phyloP scores from a whole-genome alignment of 2,888 invertebrate species.

The Odontocerum albicorne region DNA sequence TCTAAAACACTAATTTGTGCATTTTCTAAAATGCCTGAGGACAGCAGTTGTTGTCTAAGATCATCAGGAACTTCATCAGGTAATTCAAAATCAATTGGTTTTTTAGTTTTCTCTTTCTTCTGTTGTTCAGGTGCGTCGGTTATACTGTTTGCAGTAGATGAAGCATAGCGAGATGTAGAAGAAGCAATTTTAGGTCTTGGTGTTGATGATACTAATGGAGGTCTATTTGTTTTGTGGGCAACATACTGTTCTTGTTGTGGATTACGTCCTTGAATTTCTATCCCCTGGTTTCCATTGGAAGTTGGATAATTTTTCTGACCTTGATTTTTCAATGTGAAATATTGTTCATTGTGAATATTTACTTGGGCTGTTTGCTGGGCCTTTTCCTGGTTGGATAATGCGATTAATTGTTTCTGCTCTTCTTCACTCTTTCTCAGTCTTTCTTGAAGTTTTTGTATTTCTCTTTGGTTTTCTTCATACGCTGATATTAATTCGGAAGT shows the following conservation, averaged over 20 bases:
- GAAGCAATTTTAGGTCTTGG: conserved; percentile 41
- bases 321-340: conserved; percentile 25
- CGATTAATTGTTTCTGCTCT: conserved; percentile 30
- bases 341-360: conserved; percentile 29
- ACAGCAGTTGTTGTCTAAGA: conserved; percentile 76
- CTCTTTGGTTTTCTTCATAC: conserved; percentile 55
- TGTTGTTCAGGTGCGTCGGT: conserved; percentile 51
- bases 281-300: conserved; percentile 1
- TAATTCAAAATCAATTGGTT: conserved; percentile 59
- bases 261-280: conserved; percentile 21
- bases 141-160: conserved; percentile 54
- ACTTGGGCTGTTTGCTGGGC: conserved; percentile 8
- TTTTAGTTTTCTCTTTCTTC: conserved; percentile 59
- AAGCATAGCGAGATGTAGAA: conserved; percentile 52
- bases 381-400: conserved; percentile 8
- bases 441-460: conserved; percentile 53
- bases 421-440: conserved; percentile 43
- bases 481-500: conserved; percentile 28
- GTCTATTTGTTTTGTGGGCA: conserved; percentile 45
- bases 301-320: conserved; percentile 17
- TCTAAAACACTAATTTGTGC: conserved; percentile 86
- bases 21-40: conserved; percentile 84
- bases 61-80: conserved; percentile 91
- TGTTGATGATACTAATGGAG: conserved; percentile 48
- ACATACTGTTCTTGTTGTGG: conserved; percentile 26